Percentiles rank a stretch among this genome's conserved stretches.
Conservation (phyloP, 2,888 invertebrate genomes). For the Hedya salicella region DNA sequence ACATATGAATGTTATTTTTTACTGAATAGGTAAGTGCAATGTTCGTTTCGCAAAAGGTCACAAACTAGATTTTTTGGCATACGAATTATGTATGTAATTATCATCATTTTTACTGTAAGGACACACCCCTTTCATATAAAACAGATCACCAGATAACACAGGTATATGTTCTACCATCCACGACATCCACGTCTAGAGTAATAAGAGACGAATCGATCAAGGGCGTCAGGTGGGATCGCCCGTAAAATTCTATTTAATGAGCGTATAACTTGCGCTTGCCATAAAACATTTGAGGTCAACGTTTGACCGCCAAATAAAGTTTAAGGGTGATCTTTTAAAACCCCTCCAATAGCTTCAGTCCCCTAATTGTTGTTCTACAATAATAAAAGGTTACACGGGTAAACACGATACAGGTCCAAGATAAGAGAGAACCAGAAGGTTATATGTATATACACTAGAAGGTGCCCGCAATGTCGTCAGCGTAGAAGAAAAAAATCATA, state of each 20-base stretch:
- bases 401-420: neutral
- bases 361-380: neutral
- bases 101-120: no score
- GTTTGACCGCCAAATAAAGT: neutral
- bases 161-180: slow-evolving; percentile 1
- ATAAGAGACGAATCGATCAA: slow-evolving; percentile 24
- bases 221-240: slow-evolving; percentile 17
- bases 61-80: neutral
- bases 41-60: neutral
- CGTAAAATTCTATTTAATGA: slow-evolving; percentile 35
- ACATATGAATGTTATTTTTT: no score
- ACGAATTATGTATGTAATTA: no score
- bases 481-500: no score
- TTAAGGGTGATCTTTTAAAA: slow-evolving; percentile 5
- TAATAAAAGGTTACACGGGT: neutral
- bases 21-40: no score
- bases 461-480: no score
- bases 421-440: no score
- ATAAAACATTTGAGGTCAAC: slow-evolving; percentile 20
- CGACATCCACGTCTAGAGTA: neutral
- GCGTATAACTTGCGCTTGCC: slow-evolving; percentile 12
- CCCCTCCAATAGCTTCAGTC: neutral
- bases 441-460: no score
- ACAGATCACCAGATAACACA: slow-evolving; percentile 1
- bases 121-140: no score